Base-by-base conservation (phyloP, 2,888 invertebrate species). In the Torymus auratus region DNA sequence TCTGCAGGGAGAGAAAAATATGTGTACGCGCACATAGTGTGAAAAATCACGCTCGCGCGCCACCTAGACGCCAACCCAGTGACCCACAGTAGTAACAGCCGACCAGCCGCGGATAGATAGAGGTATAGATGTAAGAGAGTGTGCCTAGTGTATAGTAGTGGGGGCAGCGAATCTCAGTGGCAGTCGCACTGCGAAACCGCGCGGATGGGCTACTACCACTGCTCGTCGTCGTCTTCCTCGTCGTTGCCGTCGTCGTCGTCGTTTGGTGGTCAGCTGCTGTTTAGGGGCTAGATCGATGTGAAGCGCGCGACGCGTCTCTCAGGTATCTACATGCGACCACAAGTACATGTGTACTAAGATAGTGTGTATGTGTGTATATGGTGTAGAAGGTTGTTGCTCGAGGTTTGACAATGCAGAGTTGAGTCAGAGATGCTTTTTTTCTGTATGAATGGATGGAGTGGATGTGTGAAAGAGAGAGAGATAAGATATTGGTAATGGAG, bases 101-200 rank as follows among this genome's bases (percentile, higher is more conserved):
- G 17, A 56, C n/a, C 13, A 15, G 56, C 56, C n/a, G 41, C 41
- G 41, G 41, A 41, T 41, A 41, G 41, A 41, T 41, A 4, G 3
- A 28, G 3, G 28, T 28, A 41, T 7, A 41, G 41, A 41, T 41
- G 41, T 41, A 41, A 41, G 41, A 5, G 41, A 41, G 41, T 41
- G 7, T 41, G 41, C 7, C 41, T 41, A 41, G 41, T 41, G 7
- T 41, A 10, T 5, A 7, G 7, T 41, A 7, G 41, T 4, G 41
- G 41, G 41, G 41, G 41, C 7, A 41, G 41, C 41, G 41, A 41
- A 41, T 41, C 41, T 52, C 69, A 62, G 55, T 61, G 62, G 50
- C 56, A 75, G 73, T 80, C 80, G 75, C 75, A 73, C 65, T 80
- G 80, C 70, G 70, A 79, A 58, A 64, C 56, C 64, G 70, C 28